Evolutionary conservation across 2,888 invertebrate species (phyloP).

Genomic region (Melipona beecheii): DNA sequence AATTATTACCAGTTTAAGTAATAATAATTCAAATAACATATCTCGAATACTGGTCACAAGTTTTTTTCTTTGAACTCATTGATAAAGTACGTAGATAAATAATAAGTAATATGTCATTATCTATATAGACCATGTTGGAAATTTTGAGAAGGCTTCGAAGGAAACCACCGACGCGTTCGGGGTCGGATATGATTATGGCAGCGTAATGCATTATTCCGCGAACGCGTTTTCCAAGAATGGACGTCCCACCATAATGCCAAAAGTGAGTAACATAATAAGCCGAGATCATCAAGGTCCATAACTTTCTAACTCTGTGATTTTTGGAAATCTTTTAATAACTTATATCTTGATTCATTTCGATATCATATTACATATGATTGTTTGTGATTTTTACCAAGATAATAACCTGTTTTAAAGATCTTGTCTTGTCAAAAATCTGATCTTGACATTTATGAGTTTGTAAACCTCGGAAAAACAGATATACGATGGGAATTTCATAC

Average conservation of each 20-base stretch:
- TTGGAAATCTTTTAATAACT: not conserved
- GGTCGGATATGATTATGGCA: constrained; percentile 91
- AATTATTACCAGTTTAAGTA: too few relatives aligned
- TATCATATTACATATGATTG: not conserved
- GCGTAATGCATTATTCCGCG: constrained; percentile 93
- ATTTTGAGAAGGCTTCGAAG: constrained; percentile 89
- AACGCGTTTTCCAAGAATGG: constrained; percentile 91
- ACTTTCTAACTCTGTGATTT: not conserved
- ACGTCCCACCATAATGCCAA: constrained; percentile 89
- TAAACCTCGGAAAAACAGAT: not conserved
- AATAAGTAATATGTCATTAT: constrained; percentile 27
- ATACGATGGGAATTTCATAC: not conserved
- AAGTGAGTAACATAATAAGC: constrained; percentile 84
- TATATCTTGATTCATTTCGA: not conserved
- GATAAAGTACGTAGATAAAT: not conserved
- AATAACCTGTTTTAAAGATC: not conserved
- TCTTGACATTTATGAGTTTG: not conserved
- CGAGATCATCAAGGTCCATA: constrained; percentile 16
- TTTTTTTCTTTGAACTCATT: not conserved
- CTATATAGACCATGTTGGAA: constrained; percentile 86
- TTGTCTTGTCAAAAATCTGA: not conserved
- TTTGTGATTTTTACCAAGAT: not conserved
- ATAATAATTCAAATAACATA: not conserved
- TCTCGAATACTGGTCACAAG: not conserved
- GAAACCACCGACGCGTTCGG: constrained; percentile 88